Evolutionary conservation across 2,797 vertebrate species (phyloP).

Genomic region (Muraenolepis orangiensis): DNA sequence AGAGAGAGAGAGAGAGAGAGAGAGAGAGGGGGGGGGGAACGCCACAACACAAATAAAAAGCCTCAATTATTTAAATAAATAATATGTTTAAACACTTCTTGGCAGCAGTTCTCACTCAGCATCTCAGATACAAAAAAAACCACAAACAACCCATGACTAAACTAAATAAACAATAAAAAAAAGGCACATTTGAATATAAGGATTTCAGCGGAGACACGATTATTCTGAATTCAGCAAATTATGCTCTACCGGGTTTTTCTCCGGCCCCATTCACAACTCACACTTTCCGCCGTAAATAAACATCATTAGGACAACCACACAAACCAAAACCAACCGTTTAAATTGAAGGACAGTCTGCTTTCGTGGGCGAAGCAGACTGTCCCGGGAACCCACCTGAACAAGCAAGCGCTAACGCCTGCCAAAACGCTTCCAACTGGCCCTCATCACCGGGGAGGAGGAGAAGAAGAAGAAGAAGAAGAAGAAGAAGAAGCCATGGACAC

Average conservation of each 20-base stretch:
- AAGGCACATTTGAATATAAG: neutral
- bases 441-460: neutral
- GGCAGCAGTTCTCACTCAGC: neutral
- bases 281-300: no score
- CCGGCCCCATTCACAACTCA: neutral
- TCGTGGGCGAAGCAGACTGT: neutral
- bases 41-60: neutral
- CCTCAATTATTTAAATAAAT: neutral
- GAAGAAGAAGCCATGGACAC: slow-evolving; percentile 23
- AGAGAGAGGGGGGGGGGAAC: neutral
- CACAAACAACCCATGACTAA: neutral
- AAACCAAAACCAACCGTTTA: neutral
- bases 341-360: neutral
- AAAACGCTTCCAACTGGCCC: neutral
- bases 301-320: neutral
- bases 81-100: neutral
- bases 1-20: no score
- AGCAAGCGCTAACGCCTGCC: neutral
- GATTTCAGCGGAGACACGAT: neutral
- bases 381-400: neutral
- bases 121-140: neutral
- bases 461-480: slow-evolving; percentile 11
- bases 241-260: neutral
- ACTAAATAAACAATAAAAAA: neutral
- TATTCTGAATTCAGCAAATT: neutral